Percentiles rank a stretch among this genome's conserved stretches.
Conservation (phyloP, 2,888 invertebrate genomes). For the Rugalucina vietnamica region DNA sequence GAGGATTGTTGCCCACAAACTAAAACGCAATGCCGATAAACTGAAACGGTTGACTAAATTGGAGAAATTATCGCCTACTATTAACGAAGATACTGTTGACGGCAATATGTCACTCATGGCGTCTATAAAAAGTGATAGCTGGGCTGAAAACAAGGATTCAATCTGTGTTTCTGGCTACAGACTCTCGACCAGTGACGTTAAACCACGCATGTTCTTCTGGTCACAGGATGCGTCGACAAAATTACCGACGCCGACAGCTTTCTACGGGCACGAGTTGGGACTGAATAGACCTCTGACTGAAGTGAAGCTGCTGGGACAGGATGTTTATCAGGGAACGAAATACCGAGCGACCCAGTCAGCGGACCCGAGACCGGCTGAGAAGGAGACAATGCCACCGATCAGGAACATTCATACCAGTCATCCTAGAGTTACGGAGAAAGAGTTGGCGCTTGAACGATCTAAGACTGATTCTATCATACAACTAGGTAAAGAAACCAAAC, state of each 20-base stretch:
- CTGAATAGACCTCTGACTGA: slow-evolving; percentile 52
- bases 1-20: neutral
- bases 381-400: neutral
- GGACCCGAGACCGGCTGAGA: slow-evolving; percentile 5
- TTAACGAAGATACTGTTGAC: neutral
- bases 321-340: slow-evolving; percentile 36
- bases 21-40: neutral
- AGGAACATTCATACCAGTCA: neutral
- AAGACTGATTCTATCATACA: neutral
- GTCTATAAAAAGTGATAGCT: neutral
- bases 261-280: slow-evolving; percentile 48
- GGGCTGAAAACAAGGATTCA: neutral
- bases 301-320: slow-evolving; percentile 56
- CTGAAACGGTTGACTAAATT: neutral
- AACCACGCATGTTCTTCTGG: slow-evolving; percentile 54
- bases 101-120: neutral
- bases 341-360: slow-evolving; percentile 43
- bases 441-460: neutral
- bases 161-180: slow-evolving; percentile 2
- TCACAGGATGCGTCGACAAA: slow-evolving; percentile 60
- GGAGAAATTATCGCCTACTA: neutral
- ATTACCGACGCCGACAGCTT: slow-evolving; percentile 42
- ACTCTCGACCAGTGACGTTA: neutral
- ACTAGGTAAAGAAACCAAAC: neutral
- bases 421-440: neutral